Evolutionary conservation across 2,797 vertebrate genomes (phyloP).

Genomic region (Triplophysa bombifrons): DNA sequence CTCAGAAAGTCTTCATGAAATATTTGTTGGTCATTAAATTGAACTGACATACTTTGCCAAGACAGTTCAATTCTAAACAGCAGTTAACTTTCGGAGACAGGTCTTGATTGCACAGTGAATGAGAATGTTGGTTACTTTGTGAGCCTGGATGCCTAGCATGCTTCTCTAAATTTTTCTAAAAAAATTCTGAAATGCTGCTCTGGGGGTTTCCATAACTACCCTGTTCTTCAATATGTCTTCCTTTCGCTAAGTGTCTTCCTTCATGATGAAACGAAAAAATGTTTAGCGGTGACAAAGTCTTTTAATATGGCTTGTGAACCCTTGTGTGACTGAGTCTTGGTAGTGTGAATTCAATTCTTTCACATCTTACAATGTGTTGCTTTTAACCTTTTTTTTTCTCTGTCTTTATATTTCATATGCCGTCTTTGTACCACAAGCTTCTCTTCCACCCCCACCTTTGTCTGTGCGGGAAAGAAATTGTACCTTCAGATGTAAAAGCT

Average conservation of each 20-base stretch:
- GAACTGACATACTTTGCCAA: background rate
- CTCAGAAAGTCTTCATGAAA: too few species aligned
- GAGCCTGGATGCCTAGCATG: background rate
- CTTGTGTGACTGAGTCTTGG: constrained; percentile 16
- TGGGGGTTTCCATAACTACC: constrained; percentile 2
- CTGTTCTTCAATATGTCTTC: background rate
- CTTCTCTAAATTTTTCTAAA: too few species aligned
- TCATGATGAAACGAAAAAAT: constrained; percentile 41
- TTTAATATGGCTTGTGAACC: constrained; percentile 34
- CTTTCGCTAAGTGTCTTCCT: constrained; percentile 21
- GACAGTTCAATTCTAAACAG: background rate
- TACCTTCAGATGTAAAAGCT: background rate
- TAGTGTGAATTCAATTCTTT: constrained; percentile 56
- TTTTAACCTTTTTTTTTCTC: constrained; percentile 5
- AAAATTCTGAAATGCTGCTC: background rate
- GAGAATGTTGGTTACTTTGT: background rate
- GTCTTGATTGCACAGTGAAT: background rate
- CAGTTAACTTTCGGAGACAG: background rate
- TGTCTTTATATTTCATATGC: constrained; percentile 6
- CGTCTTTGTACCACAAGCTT: constrained; percentile 7
- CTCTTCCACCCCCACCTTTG: background rate
- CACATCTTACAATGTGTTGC: constrained; percentile 39
- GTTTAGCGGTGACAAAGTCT: constrained; percentile 37
- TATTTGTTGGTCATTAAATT: background rate
- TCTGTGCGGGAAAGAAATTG: background rate